A percentile compares a stretch with the other conserved stretches of the same genome.
These are phyloP conservation scores for Hydrolagus affinis DNA, from an alignment of 2,113 vertebrate species.

Conservation along the genomic window DNA sequence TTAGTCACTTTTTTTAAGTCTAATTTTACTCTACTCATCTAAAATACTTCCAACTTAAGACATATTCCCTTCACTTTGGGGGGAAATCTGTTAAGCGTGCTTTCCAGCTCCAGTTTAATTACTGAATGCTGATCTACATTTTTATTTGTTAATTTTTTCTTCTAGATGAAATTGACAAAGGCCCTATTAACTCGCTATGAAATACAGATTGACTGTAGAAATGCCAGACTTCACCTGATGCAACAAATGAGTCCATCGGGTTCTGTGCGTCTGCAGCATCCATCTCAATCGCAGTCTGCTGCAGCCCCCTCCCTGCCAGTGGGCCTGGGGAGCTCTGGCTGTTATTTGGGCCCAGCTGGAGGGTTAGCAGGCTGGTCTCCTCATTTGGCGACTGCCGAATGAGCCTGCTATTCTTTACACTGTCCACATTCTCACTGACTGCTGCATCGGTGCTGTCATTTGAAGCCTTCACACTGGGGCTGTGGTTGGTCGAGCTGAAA, in stretches of 20 bases:
- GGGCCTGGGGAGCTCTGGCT: neutral
- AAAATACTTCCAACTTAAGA: no score
- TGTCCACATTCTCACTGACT: neutral
- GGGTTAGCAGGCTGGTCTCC: slow-evolving; percentile 11
- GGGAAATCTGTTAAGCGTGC: no score
- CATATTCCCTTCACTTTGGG: no score
- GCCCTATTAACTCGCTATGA: no score
- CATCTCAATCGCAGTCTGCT: neutral
- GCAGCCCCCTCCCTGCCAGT: neutral
- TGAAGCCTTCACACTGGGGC: neutral
- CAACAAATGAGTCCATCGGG: slow-evolving; percentile 22
- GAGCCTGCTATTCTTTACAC: neutral
- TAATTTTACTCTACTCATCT: no score
- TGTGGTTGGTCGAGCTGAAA: no score
- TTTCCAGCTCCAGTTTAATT: no score
- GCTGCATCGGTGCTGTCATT: neutral
- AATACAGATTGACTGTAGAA: no score
- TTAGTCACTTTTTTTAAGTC: no score
- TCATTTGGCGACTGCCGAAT: neutral
- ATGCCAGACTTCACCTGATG: neutral
- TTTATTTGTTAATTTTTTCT: no score
- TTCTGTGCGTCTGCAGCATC: slow-evolving; percentile 1
- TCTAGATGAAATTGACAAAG: no score
- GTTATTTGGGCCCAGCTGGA: neutral
- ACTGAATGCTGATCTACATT: no score